A percentile compares a stretch with the other conserved stretches of the same genome.
Conservation (phyloP, 2,888 invertebrate species). For the Endotricha flammealis region DNA sequence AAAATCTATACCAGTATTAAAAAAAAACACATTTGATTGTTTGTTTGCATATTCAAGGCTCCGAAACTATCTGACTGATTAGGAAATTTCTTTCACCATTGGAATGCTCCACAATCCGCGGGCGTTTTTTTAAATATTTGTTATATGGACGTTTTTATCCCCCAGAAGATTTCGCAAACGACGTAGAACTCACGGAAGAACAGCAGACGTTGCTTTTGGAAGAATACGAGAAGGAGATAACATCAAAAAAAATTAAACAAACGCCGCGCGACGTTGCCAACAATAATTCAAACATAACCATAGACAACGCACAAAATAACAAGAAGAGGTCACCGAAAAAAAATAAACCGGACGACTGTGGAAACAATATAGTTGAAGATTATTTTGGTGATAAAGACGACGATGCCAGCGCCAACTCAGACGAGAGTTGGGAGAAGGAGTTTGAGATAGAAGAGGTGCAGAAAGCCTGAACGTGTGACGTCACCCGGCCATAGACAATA, state of each 20-base stretch:
- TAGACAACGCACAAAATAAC: slow-evolving; percentile 40
- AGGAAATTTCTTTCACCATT: too few relatives aligned
- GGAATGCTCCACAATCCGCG: too few relatives aligned
- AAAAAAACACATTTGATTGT: too few relatives aligned
- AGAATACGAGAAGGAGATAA: slow-evolving; percentile 82
- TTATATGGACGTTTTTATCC: slow-evolving; percentile 16
- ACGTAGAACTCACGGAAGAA: slow-evolving; percentile 84
- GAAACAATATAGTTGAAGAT: slow-evolving; percentile 72
- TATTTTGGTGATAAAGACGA: slow-evolving; percentile 72
- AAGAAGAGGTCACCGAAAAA: slow-evolving; percentile 55
- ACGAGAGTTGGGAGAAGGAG: slow-evolving; percentile 80
- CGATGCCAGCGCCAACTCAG: slow-evolving; percentile 71
- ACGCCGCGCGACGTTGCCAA: slow-evolving; percentile 48
- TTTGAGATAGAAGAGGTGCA: slow-evolving; percentile 73
- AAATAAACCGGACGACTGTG: slow-evolving; percentile 62
- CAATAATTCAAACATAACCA: slow-evolving; percentile 48
- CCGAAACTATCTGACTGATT: too few relatives aligned
- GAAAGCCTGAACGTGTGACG: slow-evolving; percentile 42
- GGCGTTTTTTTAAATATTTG: too few relatives aligned
- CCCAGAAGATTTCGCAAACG: slow-evolving; percentile 81
- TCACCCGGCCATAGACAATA: slow-evolving; percentile 28
- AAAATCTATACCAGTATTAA: too few relatives aligned
- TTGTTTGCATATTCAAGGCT: too few relatives aligned
- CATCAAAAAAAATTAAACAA: slow-evolving; percentile 57
- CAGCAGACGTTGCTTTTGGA: slow-evolving; percentile 82